A percentile compares a stretch with the other conserved stretches of the same genome.
Evolutionary conservation across 2,888 invertebrate genomes (phyloP).

Genomic region (Mythimna albipuncta): DNA sequence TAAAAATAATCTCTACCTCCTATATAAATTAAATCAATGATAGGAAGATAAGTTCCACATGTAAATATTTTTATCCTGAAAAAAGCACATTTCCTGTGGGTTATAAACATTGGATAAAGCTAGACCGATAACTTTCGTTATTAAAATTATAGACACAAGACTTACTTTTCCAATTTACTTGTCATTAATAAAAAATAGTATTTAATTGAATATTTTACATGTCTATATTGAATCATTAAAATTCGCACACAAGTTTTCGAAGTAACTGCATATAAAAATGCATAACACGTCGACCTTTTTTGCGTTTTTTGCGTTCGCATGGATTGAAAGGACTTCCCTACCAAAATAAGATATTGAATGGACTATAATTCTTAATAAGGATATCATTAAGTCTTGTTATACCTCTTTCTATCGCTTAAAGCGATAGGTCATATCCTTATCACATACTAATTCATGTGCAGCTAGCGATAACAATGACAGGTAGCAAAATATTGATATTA

Average conservation of each 20-base stretch:
- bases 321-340: neutral
- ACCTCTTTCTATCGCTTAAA: neutral
- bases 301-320: neutral
- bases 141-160: too few species aligned
- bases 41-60: too few species aligned
- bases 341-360: constrained; percentile 42
- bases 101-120: too few species aligned
- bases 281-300: neutral
- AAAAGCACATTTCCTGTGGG: too few species aligned
- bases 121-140: too few species aligned
- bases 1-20: too few species aligned
- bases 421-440: neutral
- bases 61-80: too few species aligned
- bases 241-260: neutral
- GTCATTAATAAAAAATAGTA: too few species aligned
- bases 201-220: too few species aligned
- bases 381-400: constrained; percentile 3
- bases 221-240: neutral
- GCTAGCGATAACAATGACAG: neutral
- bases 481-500: neutral
- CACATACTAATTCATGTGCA: constrained; percentile 15
- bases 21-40: too few species aligned
- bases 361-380: constrained; percentile 18
- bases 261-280: constrained; percentile 1
- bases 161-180: too few species aligned